Evolutionary conservation across 2,888 invertebrate genomes (phyloP).

Genomic region (Phorcus lineatus): DNA sequence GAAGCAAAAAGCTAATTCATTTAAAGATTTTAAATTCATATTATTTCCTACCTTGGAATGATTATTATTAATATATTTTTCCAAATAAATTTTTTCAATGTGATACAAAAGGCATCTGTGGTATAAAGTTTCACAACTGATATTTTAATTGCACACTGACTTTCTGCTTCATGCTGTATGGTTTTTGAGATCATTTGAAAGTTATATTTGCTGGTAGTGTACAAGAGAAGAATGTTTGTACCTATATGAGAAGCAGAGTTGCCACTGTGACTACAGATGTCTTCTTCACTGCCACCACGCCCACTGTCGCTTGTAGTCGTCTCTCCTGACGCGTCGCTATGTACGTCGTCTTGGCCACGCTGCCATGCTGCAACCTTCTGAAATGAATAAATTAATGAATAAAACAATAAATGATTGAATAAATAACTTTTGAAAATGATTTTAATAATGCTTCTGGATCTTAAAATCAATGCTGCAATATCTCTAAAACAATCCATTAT

Average conservation of each 20-base stretch:
- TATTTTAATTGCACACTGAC: too few species aligned
- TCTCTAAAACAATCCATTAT: too few species aligned
- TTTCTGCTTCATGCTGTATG: too few species aligned
- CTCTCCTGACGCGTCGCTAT: conserved; percentile 67
- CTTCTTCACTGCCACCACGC: conserved; percentile 70
- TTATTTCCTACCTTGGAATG: background rate
- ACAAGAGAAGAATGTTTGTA: too few species aligned
- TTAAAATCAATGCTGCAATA: too few species aligned
- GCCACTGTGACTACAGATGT: conserved; percentile 38
- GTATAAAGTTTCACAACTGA: too few species aligned
- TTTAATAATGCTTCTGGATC: too few species aligned
- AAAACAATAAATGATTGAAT: background rate
- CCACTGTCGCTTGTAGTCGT: conserved; percentile 70
- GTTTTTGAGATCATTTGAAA: too few species aligned
- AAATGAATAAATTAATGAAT: background rate
- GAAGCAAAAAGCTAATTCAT: background rate
- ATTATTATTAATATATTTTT: background rate
- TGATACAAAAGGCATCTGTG: too few species aligned
- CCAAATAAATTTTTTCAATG: background rate
- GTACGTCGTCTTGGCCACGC: conserved; percentile 56
- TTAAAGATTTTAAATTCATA: background rate
- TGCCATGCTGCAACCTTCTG: conserved; percentile 8
- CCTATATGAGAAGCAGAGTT: conserved; percentile 1
- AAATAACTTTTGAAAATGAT: background rate
- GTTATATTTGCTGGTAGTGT: too few species aligned